Evolutionary conservation across 2,113 vertebrate species (phyloP), one percentile per base, ranked within the genome.

Genomic region (Glaucomys volans): DNA sequence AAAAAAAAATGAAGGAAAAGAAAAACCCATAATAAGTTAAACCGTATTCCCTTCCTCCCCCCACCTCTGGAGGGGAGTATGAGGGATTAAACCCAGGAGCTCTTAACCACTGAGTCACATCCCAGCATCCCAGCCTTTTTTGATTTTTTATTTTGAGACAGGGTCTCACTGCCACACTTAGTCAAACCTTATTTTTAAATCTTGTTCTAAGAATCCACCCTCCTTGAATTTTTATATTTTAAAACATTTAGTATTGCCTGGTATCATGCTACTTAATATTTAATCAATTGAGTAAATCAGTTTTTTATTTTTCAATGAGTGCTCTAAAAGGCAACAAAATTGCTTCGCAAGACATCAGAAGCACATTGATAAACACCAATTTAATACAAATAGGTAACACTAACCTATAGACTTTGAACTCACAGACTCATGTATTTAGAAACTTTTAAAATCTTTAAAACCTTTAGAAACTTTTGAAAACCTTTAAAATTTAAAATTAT

Each of bases 241-340:
- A 80, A 96, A 97, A 94, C 95, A 93, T 90, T 71, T 96, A 81
- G 75, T 92, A 82, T 90, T 97, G 92, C 32, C 47, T 95, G 57
- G 95, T 79, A 77, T 28, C 69, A 80, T 35, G 50, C 62, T 81
- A 11, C 37, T 96, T 93, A 88, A 95, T 91, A 95, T 93, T 97
- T 97, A 94, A 95, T 95, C 69, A 83, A 20, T 57, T 95, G 74
- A 93, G 22, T 93, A 87, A 95, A 85, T 94, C 62, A 44, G 17
- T 69, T 93, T 35, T 88, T 90, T 84, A 50, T 96, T 93, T 92
- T 87, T 72, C 79, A 90, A 93, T 22, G 1, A 90, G 85, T 91
- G 32, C 42, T 93, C 66, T 94, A 89, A 95, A 95, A 64, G 13
- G 40, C 26, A 89, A 90, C 89, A 97, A 50, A 95, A 84, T 87